These are phyloP conservation scores for Zosterops japonicus DNA, from an alignment of 2,113 vertebrate species.

Conservation along the genomic window DNA sequence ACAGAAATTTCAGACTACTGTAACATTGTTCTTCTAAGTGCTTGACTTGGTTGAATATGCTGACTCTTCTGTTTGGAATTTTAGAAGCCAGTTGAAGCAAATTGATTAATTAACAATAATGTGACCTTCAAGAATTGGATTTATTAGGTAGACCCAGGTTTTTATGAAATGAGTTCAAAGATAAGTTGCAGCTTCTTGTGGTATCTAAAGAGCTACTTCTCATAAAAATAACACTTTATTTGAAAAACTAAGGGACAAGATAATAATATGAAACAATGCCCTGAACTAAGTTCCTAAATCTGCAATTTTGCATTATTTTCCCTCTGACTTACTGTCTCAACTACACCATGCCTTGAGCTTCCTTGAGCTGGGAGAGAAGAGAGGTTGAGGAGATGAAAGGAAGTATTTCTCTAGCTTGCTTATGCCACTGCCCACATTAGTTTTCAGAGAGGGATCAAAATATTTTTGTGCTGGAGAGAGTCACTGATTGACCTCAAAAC, in stretches of 20 bases:
- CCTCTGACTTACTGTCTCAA: neutral
- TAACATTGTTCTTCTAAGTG: neutral
- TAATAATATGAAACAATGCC: neutral
- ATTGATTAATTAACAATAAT: neutral
- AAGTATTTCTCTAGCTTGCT: neutral
- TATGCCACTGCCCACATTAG: neutral
- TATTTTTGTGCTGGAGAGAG: neutral
- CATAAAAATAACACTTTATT: neutral
- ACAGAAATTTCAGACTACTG: neutral
- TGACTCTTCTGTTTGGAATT: neutral
- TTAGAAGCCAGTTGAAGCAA: neutral
- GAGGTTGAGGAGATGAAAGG: neutral
- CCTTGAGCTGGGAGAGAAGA: neutral
- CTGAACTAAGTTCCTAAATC: neutral
- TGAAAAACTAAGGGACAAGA: neutral
- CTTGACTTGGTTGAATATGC: neutral
- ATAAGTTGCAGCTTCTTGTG: neutral
- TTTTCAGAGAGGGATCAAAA: neutral
- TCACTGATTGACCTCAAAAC: neutral
- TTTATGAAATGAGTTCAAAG: neutral
- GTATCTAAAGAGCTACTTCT: neutral
- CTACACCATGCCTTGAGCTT: neutral
- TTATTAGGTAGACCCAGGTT: neutral
- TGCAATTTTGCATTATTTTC: neutral
- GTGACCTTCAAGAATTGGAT: neutral